Evolutionary conservation across 1,140 invertebrate genomes (phyloP), one percentile per base, ranked within the genome.

Genomic region (Pogonomyrmex barbatus): DNA sequence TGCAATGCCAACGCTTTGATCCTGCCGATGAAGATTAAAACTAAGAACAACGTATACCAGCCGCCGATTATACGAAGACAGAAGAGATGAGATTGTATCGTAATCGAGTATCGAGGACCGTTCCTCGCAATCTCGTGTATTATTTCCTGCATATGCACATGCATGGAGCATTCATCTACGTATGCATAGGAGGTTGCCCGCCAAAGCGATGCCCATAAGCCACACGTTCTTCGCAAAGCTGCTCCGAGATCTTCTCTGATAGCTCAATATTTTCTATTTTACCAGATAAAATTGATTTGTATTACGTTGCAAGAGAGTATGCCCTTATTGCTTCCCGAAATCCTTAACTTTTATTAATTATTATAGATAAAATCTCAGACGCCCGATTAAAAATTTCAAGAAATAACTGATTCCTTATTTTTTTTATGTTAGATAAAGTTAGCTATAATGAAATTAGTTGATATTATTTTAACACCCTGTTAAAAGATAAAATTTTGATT

Each of bases 41-140:
- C 58, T 47, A 30, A 68, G 54, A 52, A 71, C 39, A 54, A 12
- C 12, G 2, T 68, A 42, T 50, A 71, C 30, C 33, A 12, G 2
- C 6, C 36, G 14, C 50, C 36, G 42, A 50, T 73, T 73, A 68
- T 83, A 83, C 68, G 56, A 75, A 47, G 45, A 17, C n/a, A 50
- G 42, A 75, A 83, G 68, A 82, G 78, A 82, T 17, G 65, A 82
- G 79, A 83, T 83, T 81, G 65, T 56, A 56, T 71, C 68, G 79
- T 83, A 83, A 83, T 83, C 79, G 79, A 75, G 67, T 75, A 75
- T 83, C 68, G 68, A 73, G 30, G 33, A 50, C 30, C 68, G n/a
- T 36, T 42, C 39, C 68, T 60, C 54, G 33, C 54, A 73, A 83
- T 83, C 54, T 71, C 68, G 79, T 83, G 47, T 10, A 73, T 30